A percentile compares a stretch with the other conserved stretches of the same genome.
phyloP scores from a whole-genome alignment of 2,113 vertebrate genomes.

The rabbit (Oryctolagus cuniculus) region mOryCun1.1 NC_091438.1:55155501-55156000 shows the following conservation, averaged over 20 bases:
- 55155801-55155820: neutral
- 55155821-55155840: neutral
- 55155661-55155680: rapidly evolving
- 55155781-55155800: neutral
- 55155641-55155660: neutral
- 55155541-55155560: neutral
- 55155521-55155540: neutral
- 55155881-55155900: neutral
- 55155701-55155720: neutral
- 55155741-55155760: neutral
- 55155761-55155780: neutral
- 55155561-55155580: neutral
- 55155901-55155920: neutral
- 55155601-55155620: neutral
- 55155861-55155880: neutral
- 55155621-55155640: neutral
- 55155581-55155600: conserved; percentile 27
- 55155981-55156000: neutral
- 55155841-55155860: neutral
- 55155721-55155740: neutral
- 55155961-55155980: neutral
- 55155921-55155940: neutral
- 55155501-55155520: neutral
- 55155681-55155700: neutral
- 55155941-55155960: neutral